Base-by-base conservation (phyloP, 35 echinoderm and acorn worm species). In the Holothuria glaberrima region DNA sequence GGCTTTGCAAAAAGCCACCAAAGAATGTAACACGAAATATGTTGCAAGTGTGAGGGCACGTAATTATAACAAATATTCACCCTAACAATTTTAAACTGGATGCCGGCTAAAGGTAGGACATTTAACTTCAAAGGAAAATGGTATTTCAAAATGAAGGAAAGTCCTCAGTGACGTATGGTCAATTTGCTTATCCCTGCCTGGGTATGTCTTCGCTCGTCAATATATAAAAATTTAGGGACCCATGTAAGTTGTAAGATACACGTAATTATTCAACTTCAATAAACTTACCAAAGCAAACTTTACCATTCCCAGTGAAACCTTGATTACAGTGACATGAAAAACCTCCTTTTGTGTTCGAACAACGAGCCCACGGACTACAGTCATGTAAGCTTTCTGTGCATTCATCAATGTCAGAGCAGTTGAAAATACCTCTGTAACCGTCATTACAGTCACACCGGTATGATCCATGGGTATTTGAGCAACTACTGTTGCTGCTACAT, bases 391-490 rank as follows among this genome's bases (percentile, higher is more conserved):
- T 22, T 38, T 33, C 30, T 10, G 44, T 32, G n/a, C 74, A 78
- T 35, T 78, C 74, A 32, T 78, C 20, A 20, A 78, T 78, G 45
- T 78, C 74, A 1, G 66, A 69, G 9, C 66, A 30, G 66, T 69
- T 69, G 3, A 12, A 6, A 12, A 7, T 12, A 29, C 66, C 31
- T 22, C 25, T 6, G 25, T 25, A 69, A 12, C 66, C 66, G 9
- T 69, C 66, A 27, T 33, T 6, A 33, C 66, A 69, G 24, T 30
- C 66, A 33, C 66, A 69, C 12, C 31, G 25, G 66, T 69, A 27
- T 33, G 66, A 24, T 69, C 66, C 66, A 4, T 13, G 66, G 10
- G 66, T 69, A 33, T 69, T 69, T 69, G 66, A 28, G 25, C 66
- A 69, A 21, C 6, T 29, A 6, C 31, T 27, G n/a, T 69, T 69